Conservation (phyloP, 2,113 vertebrate species). For the Corythornis cristatus region DNA sequence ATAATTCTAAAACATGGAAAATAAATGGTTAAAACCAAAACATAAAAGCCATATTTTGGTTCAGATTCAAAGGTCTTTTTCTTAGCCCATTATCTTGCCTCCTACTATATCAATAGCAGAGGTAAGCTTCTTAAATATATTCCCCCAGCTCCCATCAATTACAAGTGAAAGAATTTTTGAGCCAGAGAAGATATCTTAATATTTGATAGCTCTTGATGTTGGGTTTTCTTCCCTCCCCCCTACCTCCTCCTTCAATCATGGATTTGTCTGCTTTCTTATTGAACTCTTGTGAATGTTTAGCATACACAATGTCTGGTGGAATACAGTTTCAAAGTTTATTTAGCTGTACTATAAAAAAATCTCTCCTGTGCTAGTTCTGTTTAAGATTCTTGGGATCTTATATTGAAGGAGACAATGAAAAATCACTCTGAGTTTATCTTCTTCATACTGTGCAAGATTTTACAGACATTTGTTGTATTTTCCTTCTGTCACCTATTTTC, state of each 20-base stretch:
- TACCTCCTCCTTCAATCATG: not conserved
- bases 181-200: not conserved
- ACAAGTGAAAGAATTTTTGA: not conserved
- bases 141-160: not conserved
- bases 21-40: not conserved
- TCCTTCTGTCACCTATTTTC: not conserved
- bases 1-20: not conserved
- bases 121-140: not conserved
- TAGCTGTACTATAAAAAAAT: not conserved
- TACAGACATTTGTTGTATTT: not conserved
- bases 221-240: not conserved
- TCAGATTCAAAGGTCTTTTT: not conserved
- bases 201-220: not conserved
- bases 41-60: not conserved
- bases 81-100: not conserved
- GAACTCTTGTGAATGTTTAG: not conserved
- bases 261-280: constrained; percentile 18
- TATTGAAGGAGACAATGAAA: not conserved
- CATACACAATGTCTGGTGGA: not conserved
- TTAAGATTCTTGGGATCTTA: not conserved
- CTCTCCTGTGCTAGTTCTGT: not conserved
- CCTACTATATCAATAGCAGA: not conserved
- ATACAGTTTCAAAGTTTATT: constrained; percentile 2
- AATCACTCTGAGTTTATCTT: not conserved
- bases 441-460: not conserved